A percentile compares a stretch with the other conserved stretches of the same genome.
Conservation (phyloP, 1,140 invertebrate genomes). For the Drosophila burlai region DNA sequence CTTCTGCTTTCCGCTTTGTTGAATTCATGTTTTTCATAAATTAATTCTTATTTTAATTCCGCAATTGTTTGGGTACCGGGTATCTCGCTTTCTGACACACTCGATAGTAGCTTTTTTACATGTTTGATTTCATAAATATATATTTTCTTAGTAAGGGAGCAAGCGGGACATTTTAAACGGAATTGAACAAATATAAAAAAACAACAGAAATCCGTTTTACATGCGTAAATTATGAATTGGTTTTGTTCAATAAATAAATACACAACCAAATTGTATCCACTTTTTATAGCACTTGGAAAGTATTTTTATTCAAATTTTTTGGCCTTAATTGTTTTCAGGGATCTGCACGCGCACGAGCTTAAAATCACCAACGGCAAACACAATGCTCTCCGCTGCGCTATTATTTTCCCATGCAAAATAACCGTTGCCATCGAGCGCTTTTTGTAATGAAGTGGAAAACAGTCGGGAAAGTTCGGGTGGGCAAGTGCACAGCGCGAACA, state of each 20-base stretch:
- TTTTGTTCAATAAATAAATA: conserved; percentile 1
- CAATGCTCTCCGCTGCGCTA: conserved; percentile 7
- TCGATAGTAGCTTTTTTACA: too few species aligned
- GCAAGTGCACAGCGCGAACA: conserved; percentile 13
- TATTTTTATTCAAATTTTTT: conserved; percentile 46
- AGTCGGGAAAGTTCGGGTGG: conserved; percentile 12
- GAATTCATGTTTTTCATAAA: too few species aligned
- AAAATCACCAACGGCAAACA: conserved; percentile 20
- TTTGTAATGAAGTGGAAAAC: conserved; percentile 57
- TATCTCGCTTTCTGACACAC: too few species aligned
- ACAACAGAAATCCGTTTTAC: neutral
- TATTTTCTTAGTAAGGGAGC: neutral
- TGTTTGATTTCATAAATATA: neutral
- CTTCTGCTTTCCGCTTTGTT: too few species aligned
- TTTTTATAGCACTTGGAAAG: neutral
- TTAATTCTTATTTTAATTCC: neutral
- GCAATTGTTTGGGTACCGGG: neutral
- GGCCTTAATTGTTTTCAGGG: conserved; percentile 48
- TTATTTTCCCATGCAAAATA: conserved; percentile 19
- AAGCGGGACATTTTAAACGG: neutral
- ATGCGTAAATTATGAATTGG: too few species aligned
- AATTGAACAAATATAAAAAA: neutral
- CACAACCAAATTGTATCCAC: neutral
- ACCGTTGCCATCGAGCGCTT: conserved; percentile 18
- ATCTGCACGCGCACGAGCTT: conserved; percentile 38